Evolutionary conservation across 2,113 vertebrate species (phyloP), one percentile per base, ranked within the genome.

Genomic region (Narcine bancroftii): DNA sequence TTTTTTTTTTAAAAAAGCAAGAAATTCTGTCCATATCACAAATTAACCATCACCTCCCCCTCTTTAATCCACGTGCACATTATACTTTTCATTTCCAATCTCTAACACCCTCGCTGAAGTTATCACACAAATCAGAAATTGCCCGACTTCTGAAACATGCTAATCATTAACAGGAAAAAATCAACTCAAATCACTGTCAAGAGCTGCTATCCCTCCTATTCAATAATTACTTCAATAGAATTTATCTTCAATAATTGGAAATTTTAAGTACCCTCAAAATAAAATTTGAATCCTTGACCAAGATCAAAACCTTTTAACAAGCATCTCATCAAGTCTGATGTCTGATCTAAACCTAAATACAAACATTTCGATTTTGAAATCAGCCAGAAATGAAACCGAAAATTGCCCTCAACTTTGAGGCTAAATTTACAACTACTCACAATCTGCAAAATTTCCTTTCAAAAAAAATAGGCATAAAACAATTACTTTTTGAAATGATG

Each of bases 261-360:
- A 83, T 83, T 53, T 85, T 85, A 85, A 85, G 50, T 36, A 36
- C 13, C 10, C 53, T 85, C 81, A 85, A 60, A 56, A 85, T 85
- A 85, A 85, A n/a, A 1, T 33, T 85, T 19, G 56, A 9, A 3
- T 36, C 33, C 2, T 19, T 85, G 33, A 60, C 50, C 19, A 36
- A 33, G 19, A 85, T 85, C 19, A n/a, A 15, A 83, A n/a, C 6
- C 0, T 11, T 53, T 0, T 60, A 60, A 85, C 19, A 53, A 85
- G 13, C 7, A 56, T 33, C 33, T n/a, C 50, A 85, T 56, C 53
- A n/a, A 85, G 33, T 85, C 50, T 36, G 60, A 60, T 53, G 15
- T 60, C 81, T 33, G 60, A 85, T 56, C 29, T 36, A 85, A 33
- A 56, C 81, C 15, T 85, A 56, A 83, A 85, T n/a, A 2, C 33